These are phyloP conservation scores for Eudasyphora cyanicolor DNA, from an alignment of 2,888 invertebrate genomes.

Conservation along the genomic window DNA sequence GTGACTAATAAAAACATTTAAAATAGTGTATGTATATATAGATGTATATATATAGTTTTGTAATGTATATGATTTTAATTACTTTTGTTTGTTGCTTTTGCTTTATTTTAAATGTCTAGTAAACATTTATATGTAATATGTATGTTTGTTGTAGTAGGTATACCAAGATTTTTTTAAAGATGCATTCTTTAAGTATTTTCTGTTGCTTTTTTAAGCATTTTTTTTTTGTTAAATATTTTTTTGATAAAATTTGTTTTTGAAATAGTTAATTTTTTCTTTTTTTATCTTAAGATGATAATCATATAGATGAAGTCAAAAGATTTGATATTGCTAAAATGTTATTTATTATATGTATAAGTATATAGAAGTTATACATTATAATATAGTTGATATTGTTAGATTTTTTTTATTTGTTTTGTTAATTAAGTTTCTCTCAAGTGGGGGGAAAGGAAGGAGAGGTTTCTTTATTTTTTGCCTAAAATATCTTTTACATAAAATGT, in stretches of 20 bases:
- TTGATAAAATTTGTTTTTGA: neutral
- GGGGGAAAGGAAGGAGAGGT: too few relatives aligned
- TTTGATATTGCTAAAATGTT: conserved; percentile 31
- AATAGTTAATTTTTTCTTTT: too few relatives aligned
- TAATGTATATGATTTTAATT: neutral
- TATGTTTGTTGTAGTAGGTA: conserved; percentile 27
- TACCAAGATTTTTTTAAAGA: conserved; percentile 33
- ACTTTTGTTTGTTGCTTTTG: conserved; percentile 26
- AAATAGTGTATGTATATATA: conserved; percentile 53
- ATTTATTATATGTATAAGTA: neutral
- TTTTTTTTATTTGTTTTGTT: neutral
- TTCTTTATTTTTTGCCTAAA: neutral
- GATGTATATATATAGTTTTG: conserved; percentile 19
- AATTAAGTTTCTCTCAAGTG: neutral
- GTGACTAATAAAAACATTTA: conserved; percentile 65
- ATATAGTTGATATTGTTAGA: neutral
- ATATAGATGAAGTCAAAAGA: neutral
- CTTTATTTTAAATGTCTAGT: conserved; percentile 35
- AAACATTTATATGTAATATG: conserved; percentile 43
- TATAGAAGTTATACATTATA: neutral
- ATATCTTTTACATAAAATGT: neutral
- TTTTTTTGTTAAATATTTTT: conserved; percentile 32
- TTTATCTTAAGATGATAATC: neutral
- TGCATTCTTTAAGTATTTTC: conserved; percentile 1
- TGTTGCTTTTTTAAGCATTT: conserved; percentile 17